These are phyloP conservation scores for Creontiades dilutus DNA, from an alignment of 2,888 invertebrate species.

Conservation along the genomic window DNA sequence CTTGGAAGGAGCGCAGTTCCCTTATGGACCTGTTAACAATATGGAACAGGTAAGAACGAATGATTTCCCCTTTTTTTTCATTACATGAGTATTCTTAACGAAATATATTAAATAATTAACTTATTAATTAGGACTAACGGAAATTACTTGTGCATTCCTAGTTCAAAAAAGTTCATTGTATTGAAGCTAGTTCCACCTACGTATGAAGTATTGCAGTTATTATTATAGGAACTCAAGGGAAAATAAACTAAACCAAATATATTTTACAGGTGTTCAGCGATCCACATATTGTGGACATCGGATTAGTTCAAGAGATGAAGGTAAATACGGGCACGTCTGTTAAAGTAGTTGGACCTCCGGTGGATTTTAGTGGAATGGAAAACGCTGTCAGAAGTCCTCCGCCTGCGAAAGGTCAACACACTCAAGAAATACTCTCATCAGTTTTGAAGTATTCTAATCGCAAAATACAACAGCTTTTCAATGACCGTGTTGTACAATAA, in stretches of 20 bases:
- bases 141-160: no score
- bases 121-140: no score
- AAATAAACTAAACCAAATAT: background rate
- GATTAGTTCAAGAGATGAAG: slow-evolving; percentile 85
- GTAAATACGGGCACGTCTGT: slow-evolving; percentile 86
- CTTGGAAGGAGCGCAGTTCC: slow-evolving; percentile 88
- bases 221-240: background rate
- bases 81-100: background rate
- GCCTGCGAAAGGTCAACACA: slow-evolving; percentile 93
- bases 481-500: slow-evolving; percentile 75
- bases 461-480: slow-evolving; percentile 81
- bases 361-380: slow-evolving; percentile 86
- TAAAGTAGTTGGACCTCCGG: slow-evolving; percentile 92
- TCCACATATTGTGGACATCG: slow-evolving; percentile 88
- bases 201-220: background rate
- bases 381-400: slow-evolving; percentile 87
- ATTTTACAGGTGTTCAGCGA: slow-evolving; percentile 87
- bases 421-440: slow-evolving; percentile 85
- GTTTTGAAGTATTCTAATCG: slow-evolving; percentile 83
- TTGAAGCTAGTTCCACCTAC: background rate
- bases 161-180: no score
- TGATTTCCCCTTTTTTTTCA: background rate
- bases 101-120: no score
- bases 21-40: slow-evolving; percentile 93
- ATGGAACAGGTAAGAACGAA: slow-evolving; percentile 83